Evolutionary conservation across 1,140 invertebrate species (phyloP).

Genomic region (Danaus melanippus): DNA sequence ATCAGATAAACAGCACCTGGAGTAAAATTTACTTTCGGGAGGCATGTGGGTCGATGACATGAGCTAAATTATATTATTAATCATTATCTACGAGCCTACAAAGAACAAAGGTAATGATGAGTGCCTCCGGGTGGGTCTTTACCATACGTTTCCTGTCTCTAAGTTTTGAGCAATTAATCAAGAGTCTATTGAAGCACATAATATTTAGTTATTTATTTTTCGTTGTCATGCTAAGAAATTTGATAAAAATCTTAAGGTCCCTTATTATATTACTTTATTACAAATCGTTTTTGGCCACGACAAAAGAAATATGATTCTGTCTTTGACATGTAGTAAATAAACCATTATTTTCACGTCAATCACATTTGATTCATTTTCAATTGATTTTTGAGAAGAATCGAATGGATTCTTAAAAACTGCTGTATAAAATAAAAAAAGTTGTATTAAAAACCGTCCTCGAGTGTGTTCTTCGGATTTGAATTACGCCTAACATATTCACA

Average conservation of each 20-base stretch:
- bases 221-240: constrained; percentile 1
- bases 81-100: constrained; percentile 47
- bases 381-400: constrained; percentile 21
- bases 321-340: constrained; percentile 22
- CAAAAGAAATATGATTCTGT: constrained; percentile 18
- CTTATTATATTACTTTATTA: no score
- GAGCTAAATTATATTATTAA: constrained; percentile 62
- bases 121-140: constrained; percentile 35
- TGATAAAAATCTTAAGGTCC: background rate
- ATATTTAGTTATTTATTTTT: constrained; percentile 11
- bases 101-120: constrained; percentile 43
- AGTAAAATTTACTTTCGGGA: constrained; percentile 47
- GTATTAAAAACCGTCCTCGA: constrained; percentile 43
- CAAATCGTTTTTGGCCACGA: constrained; percentile 12
- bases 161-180: constrained; percentile 49
- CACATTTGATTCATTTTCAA: constrained; percentile 20
- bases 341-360: constrained; percentile 18
- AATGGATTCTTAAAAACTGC: constrained; percentile 29
- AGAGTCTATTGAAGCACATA: constrained; percentile 14
- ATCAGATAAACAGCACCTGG: constrained; percentile 65
- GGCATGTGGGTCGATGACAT: constrained; percentile 54
- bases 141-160: constrained; percentile 45
- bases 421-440: constrained; percentile 30
- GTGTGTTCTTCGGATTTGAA: constrained; percentile 63
- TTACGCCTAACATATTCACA: constrained; percentile 57